Evolutionary conservation across 2,888 invertebrate species (phyloP).

Genomic region (Vesta saturnalis): DNA sequence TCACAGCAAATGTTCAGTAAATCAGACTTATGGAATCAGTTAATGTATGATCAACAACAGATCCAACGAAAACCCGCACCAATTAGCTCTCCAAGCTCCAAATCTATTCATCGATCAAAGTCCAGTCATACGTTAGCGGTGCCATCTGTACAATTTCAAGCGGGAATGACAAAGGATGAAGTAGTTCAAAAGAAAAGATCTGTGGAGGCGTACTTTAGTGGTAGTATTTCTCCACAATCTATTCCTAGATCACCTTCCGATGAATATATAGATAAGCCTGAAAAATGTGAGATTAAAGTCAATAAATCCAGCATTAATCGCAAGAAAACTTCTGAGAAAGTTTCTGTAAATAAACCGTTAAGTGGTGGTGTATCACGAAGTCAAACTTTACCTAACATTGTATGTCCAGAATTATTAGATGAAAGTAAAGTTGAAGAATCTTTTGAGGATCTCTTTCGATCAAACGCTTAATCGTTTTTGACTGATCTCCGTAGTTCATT

Average conservation of each 20-base stretch:
- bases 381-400: constrained; percentile 79
- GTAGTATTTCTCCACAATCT: constrained; percentile 61
- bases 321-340: constrained; percentile 64
- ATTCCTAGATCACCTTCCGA: constrained; percentile 39
- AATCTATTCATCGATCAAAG: constrained; percentile 68
- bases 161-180: constrained; percentile 74
- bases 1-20: constrained; percentile 59
- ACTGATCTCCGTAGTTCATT: constrained; percentile 25
- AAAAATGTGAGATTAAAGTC: constrained; percentile 26
- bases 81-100: constrained; percentile 62
- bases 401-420: constrained; percentile 72
- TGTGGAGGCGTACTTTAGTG: constrained; percentile 78
- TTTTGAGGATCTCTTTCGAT: constrained; percentile 83
- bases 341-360: constrained; percentile 57
- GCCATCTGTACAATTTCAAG: constrained; percentile 81
- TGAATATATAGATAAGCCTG: constrained; percentile 38
- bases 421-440: constrained; percentile 88
- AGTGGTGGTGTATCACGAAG: constrained; percentile 71
- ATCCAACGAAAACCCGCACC: constrained; percentile 55
- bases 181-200: constrained; percentile 76
- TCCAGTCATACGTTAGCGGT: constrained; percentile 79
- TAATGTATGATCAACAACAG: constrained; percentile 62
- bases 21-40: constrained; percentile 85
- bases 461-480: constrained; percentile 52
- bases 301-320: constrained; percentile 59